Percentiles rank a stretch among this genome's conserved stretches.
These are phyloP conservation scores for Mechanitis messenoides DNA, from an alignment of 2,888 invertebrate species.

Conservation along the genomic window DNA sequence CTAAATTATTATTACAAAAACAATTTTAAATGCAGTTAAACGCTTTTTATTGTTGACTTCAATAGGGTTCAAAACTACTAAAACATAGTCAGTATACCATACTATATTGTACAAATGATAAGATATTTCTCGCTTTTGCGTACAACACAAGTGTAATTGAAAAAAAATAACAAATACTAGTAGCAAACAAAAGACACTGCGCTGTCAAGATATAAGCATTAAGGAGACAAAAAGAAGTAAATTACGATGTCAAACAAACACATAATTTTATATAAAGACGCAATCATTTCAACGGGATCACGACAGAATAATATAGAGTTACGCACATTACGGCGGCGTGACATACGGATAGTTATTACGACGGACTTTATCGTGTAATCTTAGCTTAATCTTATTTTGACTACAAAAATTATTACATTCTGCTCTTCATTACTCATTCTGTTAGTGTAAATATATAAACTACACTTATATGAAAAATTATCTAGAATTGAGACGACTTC, in stretches of 20 bases:
- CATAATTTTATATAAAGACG: constrained; percentile 62
- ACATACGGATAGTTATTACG: constrained; percentile 33
- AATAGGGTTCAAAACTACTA: no score
- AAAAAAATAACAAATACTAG: constrained; percentile 20
- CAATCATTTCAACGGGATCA: constrained; percentile 65
- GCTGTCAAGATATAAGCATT: constrained; percentile 24
- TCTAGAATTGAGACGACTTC: no score
- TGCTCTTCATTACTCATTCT: not conserved
- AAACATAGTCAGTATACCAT: no score
- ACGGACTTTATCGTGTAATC: constrained; percentile 1
- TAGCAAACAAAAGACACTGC: constrained; percentile 10
- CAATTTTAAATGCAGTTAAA: no score
- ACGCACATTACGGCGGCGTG: constrained; percentile 47
- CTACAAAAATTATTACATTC: not conserved
- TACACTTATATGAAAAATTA: no score
- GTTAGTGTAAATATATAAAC: no score
- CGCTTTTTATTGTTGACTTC: no score
- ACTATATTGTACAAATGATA: no score
- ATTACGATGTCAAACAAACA: constrained; percentile 49
- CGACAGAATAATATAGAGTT: constrained; percentile 50
- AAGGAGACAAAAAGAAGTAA: constrained; percentile 32
- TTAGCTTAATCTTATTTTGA: not conserved
- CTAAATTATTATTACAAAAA: no score
- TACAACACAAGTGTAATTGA: constrained; percentile 1
- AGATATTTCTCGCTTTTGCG: no score